A percentile compares a stretch with the other conserved stretches of the same genome.
These are phyloP conservation scores for Acleris emargana DNA, from an alignment of 2,888 invertebrate genomes.

Conservation along the genomic window DNA sequence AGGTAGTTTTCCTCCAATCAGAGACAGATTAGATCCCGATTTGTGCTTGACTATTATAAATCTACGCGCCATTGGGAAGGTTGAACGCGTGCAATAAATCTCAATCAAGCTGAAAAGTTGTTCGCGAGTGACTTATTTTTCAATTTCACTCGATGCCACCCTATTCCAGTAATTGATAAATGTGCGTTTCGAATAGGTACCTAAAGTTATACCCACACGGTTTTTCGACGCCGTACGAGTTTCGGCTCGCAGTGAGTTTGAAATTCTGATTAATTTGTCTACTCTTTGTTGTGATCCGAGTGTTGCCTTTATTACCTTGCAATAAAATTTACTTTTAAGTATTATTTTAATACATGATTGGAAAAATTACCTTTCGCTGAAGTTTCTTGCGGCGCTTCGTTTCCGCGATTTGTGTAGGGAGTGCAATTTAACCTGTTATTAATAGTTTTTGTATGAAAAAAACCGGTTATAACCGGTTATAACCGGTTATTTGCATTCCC, in stretches of 20 bases:
- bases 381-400: too few relatives aligned
- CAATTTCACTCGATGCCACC: constrained; percentile 56
- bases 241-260: neutral
- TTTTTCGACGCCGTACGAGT: constrained; percentile 12
- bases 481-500: too few relatives aligned
- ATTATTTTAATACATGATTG: too few relatives aligned
- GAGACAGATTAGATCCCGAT: constrained; percentile 14
- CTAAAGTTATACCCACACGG: constrained; percentile 38
- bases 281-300: too few relatives aligned
- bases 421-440: too few relatives aligned
- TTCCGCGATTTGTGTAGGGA: too few relatives aligned
- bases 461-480: too few relatives aligned
- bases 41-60: constrained; percentile 29
- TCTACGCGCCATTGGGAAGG: constrained; percentile 30
- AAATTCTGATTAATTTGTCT: constrained; percentile 8
- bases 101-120: constrained; percentile 57
- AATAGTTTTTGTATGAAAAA: too few relatives aligned
- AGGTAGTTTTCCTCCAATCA: too few relatives aligned
- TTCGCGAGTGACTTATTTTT: constrained; percentile 60
- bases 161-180: constrained; percentile 51
- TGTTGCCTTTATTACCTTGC: too few relatives aligned
- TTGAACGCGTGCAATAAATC: constrained; percentile 54
- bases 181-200: constrained; percentile 50
- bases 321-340: too few relatives aligned
- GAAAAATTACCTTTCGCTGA: too few relatives aligned